Percentiles rank a stretch among this genome's conserved stretches.
phyloP scores from a whole-genome alignment of 2,797 vertebrate species.

The Leptodactylus fallax region DNA sequence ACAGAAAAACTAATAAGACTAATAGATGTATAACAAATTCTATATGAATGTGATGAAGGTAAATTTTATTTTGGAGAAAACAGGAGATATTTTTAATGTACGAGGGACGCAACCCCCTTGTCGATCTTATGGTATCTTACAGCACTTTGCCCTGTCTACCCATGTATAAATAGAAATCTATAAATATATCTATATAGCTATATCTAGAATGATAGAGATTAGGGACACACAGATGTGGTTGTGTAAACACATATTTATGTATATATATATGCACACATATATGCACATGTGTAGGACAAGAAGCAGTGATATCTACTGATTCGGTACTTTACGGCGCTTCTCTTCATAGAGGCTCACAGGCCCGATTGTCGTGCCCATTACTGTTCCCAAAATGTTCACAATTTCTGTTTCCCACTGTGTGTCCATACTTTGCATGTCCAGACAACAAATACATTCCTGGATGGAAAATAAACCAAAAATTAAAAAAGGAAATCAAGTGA shows the following conservation, averaged over 20 bases:
- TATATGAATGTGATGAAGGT: conserved; percentile 33
- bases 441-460: no score
- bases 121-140: not conserved
- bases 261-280: conserved; percentile 44
- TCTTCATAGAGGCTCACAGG: not conserved
- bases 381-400: not conserved
- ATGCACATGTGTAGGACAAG: conserved; percentile 37
- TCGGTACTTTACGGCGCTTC: not conserved
- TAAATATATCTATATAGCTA: conserved; percentile 48
- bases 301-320: not conserved
- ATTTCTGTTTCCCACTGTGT: no score
- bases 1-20: not conserved
- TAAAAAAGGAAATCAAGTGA: no score
- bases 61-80: conserved; percentile 24
- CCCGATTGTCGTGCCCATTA: not conserved
- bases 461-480: no score
- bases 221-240: conserved; percentile 43
- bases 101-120: conserved; percentile 3
- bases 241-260: conserved; percentile 47
- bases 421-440: no score
- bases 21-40: conserved; percentile 40
- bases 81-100: not conserved
- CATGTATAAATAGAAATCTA: conserved; percentile 51
- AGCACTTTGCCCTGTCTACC: conserved; percentile 50
- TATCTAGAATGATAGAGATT: conserved; percentile 53